A percentile compares a stretch with the other conserved stretches of the same genome.
Evolutionary conservation across 2,888 invertebrate genomes (phyloP).

Genomic region (Pristionchus japonicus): DNA sequence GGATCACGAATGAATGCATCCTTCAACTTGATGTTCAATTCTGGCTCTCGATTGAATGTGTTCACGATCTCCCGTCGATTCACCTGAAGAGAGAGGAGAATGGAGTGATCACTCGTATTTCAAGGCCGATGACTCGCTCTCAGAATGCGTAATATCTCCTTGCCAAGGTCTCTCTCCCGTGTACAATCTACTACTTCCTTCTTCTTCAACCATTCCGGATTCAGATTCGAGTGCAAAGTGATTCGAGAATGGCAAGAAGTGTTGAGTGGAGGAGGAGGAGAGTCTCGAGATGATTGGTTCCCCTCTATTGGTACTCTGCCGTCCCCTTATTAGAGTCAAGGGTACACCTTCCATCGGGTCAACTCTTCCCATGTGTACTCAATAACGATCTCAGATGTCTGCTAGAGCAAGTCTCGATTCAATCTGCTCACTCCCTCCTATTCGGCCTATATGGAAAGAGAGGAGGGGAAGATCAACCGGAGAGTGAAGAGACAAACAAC

Average conservation of each 20-base stretch:
- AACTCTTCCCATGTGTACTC: background rate
- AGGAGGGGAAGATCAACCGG: background rate
- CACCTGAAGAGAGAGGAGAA: conserved; percentile 57
- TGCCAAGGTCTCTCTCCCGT: background rate
- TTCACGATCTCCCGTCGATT: conserved; percentile 66
- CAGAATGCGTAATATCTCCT: conserved; percentile 12
- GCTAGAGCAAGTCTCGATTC: background rate
- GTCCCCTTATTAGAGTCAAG: conserved; percentile 32
- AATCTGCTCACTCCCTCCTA: background rate
- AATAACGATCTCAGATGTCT: conserved; percentile 36
- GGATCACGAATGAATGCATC: conserved; percentile 85
- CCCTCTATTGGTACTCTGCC: background rate
- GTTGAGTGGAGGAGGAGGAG: background rate
- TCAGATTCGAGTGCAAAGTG: conserved; percentile 8
- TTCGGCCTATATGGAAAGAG: conserved; percentile 3
- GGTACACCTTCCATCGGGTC: background rate
- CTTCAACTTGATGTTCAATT: conserved; percentile 68
- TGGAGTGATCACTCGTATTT: conserved; percentile 37
- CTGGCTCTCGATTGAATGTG: conserved; percentile 69
- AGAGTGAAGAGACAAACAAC: conserved; percentile 35
- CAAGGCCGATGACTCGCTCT: conserved; percentile 24
- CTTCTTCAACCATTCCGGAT: background rate
- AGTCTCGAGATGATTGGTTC: conserved; percentile 9
- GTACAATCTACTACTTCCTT: background rate
- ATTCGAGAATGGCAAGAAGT: conserved; percentile 37